Percentiles rank a stretch among this genome's conserved stretches.
These are phyloP conservation scores for Schrankia costaestrigalis DNA, from an alignment of 2,888 invertebrate genomes.

Conservation along the genomic window DNA sequence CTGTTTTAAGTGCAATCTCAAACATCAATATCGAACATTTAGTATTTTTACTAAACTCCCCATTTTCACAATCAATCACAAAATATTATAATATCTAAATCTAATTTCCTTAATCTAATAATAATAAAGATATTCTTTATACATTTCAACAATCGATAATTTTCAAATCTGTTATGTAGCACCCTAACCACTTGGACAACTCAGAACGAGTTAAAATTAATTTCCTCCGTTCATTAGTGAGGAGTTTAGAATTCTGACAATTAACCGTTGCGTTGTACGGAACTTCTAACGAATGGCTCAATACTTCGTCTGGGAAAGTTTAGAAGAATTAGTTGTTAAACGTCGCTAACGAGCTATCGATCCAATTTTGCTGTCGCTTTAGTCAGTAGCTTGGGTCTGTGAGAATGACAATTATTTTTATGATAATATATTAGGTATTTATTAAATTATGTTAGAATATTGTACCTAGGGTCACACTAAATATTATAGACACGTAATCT, in stretches of 20 bases:
- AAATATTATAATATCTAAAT: no score
- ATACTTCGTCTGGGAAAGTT: slow-evolving; percentile 21
- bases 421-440: no score
- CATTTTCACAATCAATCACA: no score
- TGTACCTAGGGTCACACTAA: no score
- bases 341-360: slow-evolving; percentile 30
- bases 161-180: slow-evolving; percentile 11
- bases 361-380: slow-evolving; percentile 8
- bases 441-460: no score
- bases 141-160: slow-evolving; percentile 5
- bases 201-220: slow-evolving; percentile 34
- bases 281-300: slow-evolving; percentile 28
- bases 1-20: no score
- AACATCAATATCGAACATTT: no score
- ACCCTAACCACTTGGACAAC: slow-evolving; percentile 12
- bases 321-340: slow-evolving; percentile 31
- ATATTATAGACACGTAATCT: no score
- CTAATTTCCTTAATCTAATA: no score
- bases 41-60: no score
- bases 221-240: slow-evolving; percentile 36
- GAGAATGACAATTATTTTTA: no score
- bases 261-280: slow-evolving; percentile 20
- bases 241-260: slow-evolving; percentile 33
- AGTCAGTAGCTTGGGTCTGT: background rate
- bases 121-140: slow-evolving; percentile 2